Conservation (phyloP, 2,888 invertebrate species). For the Acanthoscelides obtectus region DNA sequence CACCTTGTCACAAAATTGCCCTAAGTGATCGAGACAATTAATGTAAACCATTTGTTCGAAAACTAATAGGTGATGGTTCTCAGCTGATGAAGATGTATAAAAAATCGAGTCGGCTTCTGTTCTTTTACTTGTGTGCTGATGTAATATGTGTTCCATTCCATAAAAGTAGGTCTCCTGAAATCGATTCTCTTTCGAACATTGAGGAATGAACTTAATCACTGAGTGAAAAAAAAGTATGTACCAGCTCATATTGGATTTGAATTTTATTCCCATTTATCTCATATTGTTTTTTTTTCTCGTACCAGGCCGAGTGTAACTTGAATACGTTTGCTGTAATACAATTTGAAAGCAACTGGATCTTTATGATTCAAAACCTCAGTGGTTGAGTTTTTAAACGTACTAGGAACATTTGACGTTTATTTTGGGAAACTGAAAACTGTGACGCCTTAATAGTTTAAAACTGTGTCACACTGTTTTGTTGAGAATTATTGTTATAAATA, state of each 20-base stretch:
- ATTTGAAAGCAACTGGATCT: too few species aligned
- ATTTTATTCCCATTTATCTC: too few species aligned
- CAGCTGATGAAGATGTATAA: too few species aligned
- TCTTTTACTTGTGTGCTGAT: neutral
- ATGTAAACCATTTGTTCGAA: too few species aligned
- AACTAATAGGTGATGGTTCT: too few species aligned
- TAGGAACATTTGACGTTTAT: neutral
- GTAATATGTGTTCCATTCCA: neutral
- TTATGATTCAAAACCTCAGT: neutral
- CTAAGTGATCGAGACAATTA: too few species aligned
- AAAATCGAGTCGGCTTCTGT: neutral
- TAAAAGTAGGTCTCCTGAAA: neutral
- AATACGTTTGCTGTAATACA: too few species aligned
- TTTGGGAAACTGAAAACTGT: neutral
- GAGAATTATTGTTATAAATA: constrained; percentile 41
- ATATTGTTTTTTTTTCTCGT: too few species aligned
- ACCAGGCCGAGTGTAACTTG: too few species aligned
- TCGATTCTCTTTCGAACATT: neutral
- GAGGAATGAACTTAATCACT: neutral
- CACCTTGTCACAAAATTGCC: too few species aligned
- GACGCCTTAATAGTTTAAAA: neutral
- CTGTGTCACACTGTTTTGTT: constrained; percentile 1
- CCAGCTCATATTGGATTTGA: too few species aligned
- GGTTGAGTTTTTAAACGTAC: neutral
- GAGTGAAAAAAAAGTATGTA: too few species aligned